phyloP scores from a whole-genome alignment of 2,113 vertebrate genomes.

The Rhodinocichla rosea region DNA sequence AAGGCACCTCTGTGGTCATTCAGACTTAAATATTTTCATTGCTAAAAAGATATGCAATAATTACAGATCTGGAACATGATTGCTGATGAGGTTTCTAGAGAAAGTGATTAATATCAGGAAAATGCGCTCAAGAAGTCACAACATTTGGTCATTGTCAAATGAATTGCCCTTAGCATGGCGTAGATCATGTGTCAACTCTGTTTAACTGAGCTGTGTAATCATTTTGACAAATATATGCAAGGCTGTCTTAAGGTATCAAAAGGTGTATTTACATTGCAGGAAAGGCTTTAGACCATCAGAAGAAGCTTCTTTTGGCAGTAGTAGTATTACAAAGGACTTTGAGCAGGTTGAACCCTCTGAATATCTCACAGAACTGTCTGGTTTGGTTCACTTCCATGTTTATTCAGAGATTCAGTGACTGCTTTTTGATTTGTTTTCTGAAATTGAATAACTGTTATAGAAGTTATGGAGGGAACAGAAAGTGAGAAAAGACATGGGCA shows the following conservation, averaged over 20 bases:
- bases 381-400: neutral
- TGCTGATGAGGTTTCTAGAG: neutral
- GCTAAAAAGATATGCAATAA: neutral
- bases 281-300: neutral
- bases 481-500: neutral
- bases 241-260: neutral
- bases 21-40: neutral
- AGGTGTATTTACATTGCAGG: neutral
- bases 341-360: neutral
- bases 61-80: neutral
- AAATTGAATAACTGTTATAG: neutral
- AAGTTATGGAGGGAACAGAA: neutral
- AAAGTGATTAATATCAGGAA: neutral
- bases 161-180: neutral
- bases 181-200: neutral
- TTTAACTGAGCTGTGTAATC: neutral
- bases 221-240: neutral
- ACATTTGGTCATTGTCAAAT: neutral
- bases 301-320: neutral
- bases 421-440: neutral
- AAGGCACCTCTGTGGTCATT: neutral
- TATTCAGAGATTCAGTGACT: neutral
- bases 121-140: neutral
- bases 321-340: neutral
- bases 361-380: neutral